Base-by-base conservation (phyloP, 2,113 vertebrate genomes). In the Drymodes brunneopygia region DNA sequence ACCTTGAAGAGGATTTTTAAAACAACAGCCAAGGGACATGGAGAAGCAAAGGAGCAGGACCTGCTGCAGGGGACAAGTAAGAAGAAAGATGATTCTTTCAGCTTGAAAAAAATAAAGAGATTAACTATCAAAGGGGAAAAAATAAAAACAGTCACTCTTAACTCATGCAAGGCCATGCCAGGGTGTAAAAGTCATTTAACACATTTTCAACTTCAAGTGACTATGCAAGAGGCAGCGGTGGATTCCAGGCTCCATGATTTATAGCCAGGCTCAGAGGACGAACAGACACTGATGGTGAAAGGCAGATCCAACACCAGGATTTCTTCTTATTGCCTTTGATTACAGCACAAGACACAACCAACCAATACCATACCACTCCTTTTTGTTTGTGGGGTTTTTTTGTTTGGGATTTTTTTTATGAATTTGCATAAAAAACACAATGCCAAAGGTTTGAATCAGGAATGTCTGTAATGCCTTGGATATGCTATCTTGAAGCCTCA, bases 11-110 rank as follows among this genome's bases (percentile, higher is more conserved):
- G 33, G 45, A 54, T 81, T 84, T 92, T 90, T 72, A 79, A 69
- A 92, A 75, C 48, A 90, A 61, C 53, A 95, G 90, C 51, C 60
- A 81, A 62, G 48, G 66, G 56, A 71, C 27, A 7, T 1, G 16
- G 40, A 83, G 35, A 62, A 93, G 58, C 51, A 86, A 74, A 83
- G 38, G 83, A 78, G 66, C 47, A 90, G 81, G 61, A 90, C 23
- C 25, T 85, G 89, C 69, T 53, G 36, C 45, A 27, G 47, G 64
- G 73, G 25, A 73, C 47, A 73, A 71, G n/a, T 25, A 60, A 0
- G 1, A 69, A 24, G 18, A 60, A 83, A 67, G 58, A 51, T 47
- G 10, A 65, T 88, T 72, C 50, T 65, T 81, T 31, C 62, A 81
- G 28, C 36, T 66, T 3, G 1, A 51, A 71, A 60, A 71, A 70